These are phyloP conservation scores for Paedocypris sp. DNA, from an alignment of 2,113 vertebrate genomes.

Conservation along the genomic window DNA sequence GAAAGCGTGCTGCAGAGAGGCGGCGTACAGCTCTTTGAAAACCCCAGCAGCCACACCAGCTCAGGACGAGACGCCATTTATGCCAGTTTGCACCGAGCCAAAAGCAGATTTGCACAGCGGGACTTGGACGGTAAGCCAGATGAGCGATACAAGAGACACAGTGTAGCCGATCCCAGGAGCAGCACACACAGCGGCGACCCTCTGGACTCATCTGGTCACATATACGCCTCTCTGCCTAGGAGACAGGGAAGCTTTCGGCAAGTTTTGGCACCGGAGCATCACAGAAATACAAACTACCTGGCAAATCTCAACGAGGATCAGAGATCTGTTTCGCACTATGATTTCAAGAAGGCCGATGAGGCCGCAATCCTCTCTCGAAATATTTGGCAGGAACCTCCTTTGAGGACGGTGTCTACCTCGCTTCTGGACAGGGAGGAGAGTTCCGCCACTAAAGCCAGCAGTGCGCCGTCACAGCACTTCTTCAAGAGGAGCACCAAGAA, in stretches of 20 bases:
- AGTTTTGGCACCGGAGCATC: conserved; percentile 45
- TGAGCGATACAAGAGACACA: conserved; percentile 77
- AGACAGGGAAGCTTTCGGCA: conserved; percentile 48
- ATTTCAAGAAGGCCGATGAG: conserved; percentile 44
- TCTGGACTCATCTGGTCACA: conserved; percentile 56
- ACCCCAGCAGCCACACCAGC: conserved; percentile 30
- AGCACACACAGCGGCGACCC: conserved; percentile 50
- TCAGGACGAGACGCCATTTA: conserved; percentile 54
- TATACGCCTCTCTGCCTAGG: conserved; percentile 65
- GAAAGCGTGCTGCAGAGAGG: conserved; percentile 48
- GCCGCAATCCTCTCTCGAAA: conserved; percentile 11
- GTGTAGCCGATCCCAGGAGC: conserved; percentile 74
- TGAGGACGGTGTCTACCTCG: conserved; percentile 69
- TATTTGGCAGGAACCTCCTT: conserved; percentile 45
- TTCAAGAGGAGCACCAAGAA: conserved; percentile 76
- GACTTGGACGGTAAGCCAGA: conserved; percentile 48
- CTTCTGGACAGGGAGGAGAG: conserved; percentile 53
- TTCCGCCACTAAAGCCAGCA: conserved; percentile 58
- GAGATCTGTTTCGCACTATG: conserved; percentile 55
- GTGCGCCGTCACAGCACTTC: conserved; percentile 62
- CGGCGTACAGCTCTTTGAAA: conserved; percentile 54
- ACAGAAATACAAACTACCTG: conserved; percentile 38
- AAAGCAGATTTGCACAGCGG: conserved; percentile 31
- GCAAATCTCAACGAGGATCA: conserved; percentile 56
- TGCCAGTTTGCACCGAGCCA: conserved; percentile 51